Evolutionary conservation across 1,140 invertebrate genomes (phyloP).

Genomic region (Pentalonia nigronervosa): DNA sequence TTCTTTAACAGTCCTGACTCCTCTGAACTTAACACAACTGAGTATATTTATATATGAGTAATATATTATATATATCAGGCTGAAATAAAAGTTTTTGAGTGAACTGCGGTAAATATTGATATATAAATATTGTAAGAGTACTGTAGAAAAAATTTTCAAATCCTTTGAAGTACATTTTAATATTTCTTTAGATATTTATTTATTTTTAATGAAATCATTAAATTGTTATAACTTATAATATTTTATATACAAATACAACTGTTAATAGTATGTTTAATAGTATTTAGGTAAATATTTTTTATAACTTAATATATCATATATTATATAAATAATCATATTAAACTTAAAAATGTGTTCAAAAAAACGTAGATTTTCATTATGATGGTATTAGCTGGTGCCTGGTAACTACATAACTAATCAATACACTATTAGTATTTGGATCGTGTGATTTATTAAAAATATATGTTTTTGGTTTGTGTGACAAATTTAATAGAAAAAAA

Average conservation of each 20-base stretch:
- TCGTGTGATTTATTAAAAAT: background rate
- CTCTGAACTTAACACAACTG: background rate
- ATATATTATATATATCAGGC: background rate
- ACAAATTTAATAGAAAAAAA: background rate
- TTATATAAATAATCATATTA: too few species aligned
- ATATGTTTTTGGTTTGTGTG: too few species aligned
- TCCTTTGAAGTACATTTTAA: background rate
- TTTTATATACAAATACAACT: background rate
- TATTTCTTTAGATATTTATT: too few species aligned
- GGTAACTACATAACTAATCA: background rate
- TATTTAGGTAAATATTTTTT: background rate
- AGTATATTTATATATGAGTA: background rate
- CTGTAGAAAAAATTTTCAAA: background rate
- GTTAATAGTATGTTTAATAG: background rate
- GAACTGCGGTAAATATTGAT: background rate
- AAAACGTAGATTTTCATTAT: background rate
- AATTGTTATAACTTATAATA: background rate
- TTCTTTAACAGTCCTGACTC: background rate
- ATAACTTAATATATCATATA: background rate
- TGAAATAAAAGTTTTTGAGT: background rate
- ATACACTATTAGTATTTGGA: background rate
- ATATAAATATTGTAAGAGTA: background rate
- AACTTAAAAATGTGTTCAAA: background rate
- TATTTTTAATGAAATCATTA: too few species aligned
- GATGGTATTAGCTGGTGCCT: background rate